phyloP scores from a whole-genome alignment of 2,113 vertebrate genomes.

The Macroglossus sobrinus region DNA sequence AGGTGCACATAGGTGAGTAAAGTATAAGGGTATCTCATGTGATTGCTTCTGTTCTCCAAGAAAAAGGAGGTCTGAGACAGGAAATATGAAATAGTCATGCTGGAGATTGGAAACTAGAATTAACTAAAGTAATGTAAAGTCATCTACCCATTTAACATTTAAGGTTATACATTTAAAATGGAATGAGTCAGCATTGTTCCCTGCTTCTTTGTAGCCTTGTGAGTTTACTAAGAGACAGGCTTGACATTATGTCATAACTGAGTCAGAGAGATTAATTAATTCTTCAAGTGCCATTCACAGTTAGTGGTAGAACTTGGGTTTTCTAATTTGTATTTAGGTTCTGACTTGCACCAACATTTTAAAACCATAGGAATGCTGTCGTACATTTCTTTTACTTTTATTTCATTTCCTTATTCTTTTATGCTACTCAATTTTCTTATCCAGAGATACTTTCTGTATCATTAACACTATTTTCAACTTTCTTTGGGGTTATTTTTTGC shows the following conservation, averaged over 20 bases:
- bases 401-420: neutral
- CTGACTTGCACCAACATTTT: neutral
- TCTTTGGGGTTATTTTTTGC: neutral
- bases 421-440: neutral
- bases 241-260: neutral
- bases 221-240: neutral
- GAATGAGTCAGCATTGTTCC: neutral
- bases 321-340: neutral
- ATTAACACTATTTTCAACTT: neutral
- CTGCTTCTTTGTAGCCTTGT: neutral
- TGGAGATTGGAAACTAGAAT: neutral
- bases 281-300: accelerated
- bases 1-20: neutral
- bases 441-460: neutral
- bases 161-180: neutral
- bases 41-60: neutral
- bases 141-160: neutral
- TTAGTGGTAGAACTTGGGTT: neutral
- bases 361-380: neutral
- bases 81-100: neutral
- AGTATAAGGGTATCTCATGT: too few species aligned
- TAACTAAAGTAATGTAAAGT: neutral
- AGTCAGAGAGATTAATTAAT: neutral
- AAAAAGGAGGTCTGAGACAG: neutral
- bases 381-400: neutral